Evolutionary conservation across 2,797 vertebrate species (phyloP), one percentile per base, ranked within the genome.

Genomic region (Oreortyx pictus): DNA sequence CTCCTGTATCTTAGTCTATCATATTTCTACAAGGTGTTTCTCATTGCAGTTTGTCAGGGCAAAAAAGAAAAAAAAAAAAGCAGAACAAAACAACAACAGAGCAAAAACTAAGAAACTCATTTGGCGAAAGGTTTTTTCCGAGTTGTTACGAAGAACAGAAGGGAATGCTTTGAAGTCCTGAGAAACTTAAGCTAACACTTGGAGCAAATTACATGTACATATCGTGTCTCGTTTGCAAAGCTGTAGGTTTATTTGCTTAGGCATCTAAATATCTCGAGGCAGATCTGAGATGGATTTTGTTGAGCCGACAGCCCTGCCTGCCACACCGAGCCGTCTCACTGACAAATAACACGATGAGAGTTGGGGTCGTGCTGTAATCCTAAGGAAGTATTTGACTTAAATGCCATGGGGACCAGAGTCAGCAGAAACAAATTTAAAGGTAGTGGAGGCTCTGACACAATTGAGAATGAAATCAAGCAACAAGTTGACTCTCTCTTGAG

Each of bases 401-500:
- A 61, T 11, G 39, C 29, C 83, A 47, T 35, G 33, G 66, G 60
- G 43, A 89, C 33, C 43, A 35, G 56, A 8, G 37, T 43, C 35
- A 29, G 87, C 4, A 31, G 60, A 92, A 94, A 57, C 31, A 13
- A 29, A 76, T 47, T 86, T 71, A 71, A 86, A 92, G 31, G 37
- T 19, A 76, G 31, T 27, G 33, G 43, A 64, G 39, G 56, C 31
- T 89, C 35, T 92, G 82, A 39, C 56, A 47, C 43, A 77, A 60
- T 75, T 77, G 73, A 59, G 47, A 93, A 92, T 88, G 56, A 72
- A 87, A 85, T 82, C 47, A 92, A 88, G 91, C 37, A 75, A 66
- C 25, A 74, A 31, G 80, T 39, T 86, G 90, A 49, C 39, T 89
- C 14, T 74, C n/a, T 92, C 56, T 64, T 33, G 39, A 67, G 79